Conservation (phyloP, 2,113 vertebrate genomes). For the Psammodynastes pulverulentus region DNA sequence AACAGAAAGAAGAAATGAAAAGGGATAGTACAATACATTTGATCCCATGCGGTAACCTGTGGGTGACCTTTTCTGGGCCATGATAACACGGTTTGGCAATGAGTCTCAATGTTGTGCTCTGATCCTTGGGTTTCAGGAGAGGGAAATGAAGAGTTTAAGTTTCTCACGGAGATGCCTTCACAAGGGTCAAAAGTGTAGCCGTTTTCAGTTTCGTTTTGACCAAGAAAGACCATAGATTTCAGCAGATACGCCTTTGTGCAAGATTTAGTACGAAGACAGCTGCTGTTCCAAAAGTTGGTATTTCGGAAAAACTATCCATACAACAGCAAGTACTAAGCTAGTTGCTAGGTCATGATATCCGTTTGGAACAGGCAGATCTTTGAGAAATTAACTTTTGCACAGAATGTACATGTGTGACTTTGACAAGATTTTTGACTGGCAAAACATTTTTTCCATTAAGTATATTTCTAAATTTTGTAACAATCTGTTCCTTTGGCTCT, state of each 20-base stretch:
- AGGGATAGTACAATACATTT: background rate
- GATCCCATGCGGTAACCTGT: background rate
- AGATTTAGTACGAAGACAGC: background rate
- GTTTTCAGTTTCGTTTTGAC: conserved; percentile 16
- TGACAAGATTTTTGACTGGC: background rate
- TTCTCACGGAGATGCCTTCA: conserved; percentile 13
- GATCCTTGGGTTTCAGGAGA: background rate
- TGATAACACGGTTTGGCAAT: background rate
- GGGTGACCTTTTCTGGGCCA: background rate
- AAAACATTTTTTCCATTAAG: background rate
- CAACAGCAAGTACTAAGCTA: background rate
- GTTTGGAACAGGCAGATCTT: background rate
- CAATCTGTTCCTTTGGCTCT: background rate
- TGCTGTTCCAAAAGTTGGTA: background rate
- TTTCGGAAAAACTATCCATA: background rate
- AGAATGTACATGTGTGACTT: background rate
- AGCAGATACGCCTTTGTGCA: background rate
- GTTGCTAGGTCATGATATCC: background rate
- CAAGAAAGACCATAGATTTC: conserved; percentile 2
- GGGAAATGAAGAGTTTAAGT: background rate
- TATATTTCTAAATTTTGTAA: background rate
- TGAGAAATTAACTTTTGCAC: background rate
- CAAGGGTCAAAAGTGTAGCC: background rate
- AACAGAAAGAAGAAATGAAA: background rate
- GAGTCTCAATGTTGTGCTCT: background rate